Base-by-base conservation (phyloP, 2,888 invertebrate genomes). In the Andrena minutula region DNA sequence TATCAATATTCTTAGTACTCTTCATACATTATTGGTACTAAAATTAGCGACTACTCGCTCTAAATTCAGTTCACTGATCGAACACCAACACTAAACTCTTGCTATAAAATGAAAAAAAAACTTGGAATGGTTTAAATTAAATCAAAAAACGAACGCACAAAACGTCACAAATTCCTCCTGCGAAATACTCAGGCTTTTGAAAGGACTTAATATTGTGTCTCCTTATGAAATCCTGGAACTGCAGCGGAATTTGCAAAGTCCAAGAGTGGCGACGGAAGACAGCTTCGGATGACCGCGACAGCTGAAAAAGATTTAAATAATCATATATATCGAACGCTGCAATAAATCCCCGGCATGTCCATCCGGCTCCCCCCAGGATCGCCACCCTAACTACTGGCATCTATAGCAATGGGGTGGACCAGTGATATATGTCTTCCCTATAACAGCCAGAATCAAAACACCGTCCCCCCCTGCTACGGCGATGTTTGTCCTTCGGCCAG, bases 371-470 rank as follows among this genome's bases (percentile, higher is more conserved):
- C 82, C 89, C 82, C 74, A 82, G 83, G 83, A 85, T 79, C 75
- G 84, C 87, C 90, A 86, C 91, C 91, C 91, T 86, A 92, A 91
- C 90, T 91, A 90, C 88, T 87, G 84, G 87, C 88, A 88, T 88
- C 92, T 89, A 87, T 88, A 88, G 89, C 90, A 88, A 86, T 88
- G 85, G 90, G 90, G 86, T 89, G 90, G 85, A 89, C 83, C 84
- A 83, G 89, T 93, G 93, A 93, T 93, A 92, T 92, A 93, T 91
- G 92, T 89, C 90, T 92, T 93, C 90, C 89, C 93, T 91, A 92
- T 93, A 93, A 92, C 91, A 91, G 86, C 90, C 89, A 89, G 93
- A 93, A 92, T 92, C 93, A 93, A 93, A 93, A 93, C 92, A 93
- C 88, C 90, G 88, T 79, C 75, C 82, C 71, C 84, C 79, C 83